These are phyloP conservation scores for Axis porcinus DNA, from an alignment of 2,113 vertebrate genomes.

Conservation along the genomic window DNA sequence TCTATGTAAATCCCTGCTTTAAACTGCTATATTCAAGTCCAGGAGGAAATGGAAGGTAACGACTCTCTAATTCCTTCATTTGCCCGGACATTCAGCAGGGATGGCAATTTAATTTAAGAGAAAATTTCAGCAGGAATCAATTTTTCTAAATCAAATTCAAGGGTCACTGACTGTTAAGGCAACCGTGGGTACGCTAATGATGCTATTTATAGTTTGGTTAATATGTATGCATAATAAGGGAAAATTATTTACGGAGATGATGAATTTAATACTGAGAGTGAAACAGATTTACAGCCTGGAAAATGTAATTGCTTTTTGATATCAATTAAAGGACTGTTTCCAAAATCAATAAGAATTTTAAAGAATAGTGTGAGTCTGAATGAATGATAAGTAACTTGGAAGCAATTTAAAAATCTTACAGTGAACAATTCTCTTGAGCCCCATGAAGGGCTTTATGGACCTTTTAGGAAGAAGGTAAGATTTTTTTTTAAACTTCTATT, in stretches of 20 bases:
- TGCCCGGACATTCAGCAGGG: slow-evolving; percentile 32
- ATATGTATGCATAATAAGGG: slow-evolving; percentile 66
- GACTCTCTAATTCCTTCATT: slow-evolving; percentile 56
- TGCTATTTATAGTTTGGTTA: slow-evolving; percentile 72
- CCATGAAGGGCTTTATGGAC: slow-evolving; percentile 69
- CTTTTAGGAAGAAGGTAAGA: slow-evolving; percentile 69
- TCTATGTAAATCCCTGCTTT: slow-evolving; percentile 28
- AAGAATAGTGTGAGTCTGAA: slow-evolving; percentile 62
- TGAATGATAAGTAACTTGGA: slow-evolving; percentile 73
- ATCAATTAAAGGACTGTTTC: slow-evolving; percentile 75
- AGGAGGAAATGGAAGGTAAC: slow-evolving; percentile 51
- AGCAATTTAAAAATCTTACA: slow-evolving; percentile 68
- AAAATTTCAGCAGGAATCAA: slow-evolving; percentile 67
- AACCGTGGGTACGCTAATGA: slow-evolving; percentile 53
- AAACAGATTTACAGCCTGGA: slow-evolving; percentile 72
- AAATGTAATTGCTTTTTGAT: slow-evolving; percentile 77
- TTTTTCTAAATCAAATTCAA: slow-evolving; percentile 72
- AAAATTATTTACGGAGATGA: slow-evolving; percentile 75
- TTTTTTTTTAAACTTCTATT: slow-evolving; percentile 60
- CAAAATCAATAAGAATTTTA: slow-evolving; percentile 76
- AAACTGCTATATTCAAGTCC: slow-evolving; percentile 34
- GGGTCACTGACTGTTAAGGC: slow-evolving; percentile 75
- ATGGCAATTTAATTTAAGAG: slow-evolving; percentile 67
- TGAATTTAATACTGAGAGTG: slow-evolving; percentile 70
- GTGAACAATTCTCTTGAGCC: slow-evolving; percentile 64